Base-by-base conservation (phyloP, 2,888 invertebrate genomes). In the Tetragonisca angustula region DNA sequence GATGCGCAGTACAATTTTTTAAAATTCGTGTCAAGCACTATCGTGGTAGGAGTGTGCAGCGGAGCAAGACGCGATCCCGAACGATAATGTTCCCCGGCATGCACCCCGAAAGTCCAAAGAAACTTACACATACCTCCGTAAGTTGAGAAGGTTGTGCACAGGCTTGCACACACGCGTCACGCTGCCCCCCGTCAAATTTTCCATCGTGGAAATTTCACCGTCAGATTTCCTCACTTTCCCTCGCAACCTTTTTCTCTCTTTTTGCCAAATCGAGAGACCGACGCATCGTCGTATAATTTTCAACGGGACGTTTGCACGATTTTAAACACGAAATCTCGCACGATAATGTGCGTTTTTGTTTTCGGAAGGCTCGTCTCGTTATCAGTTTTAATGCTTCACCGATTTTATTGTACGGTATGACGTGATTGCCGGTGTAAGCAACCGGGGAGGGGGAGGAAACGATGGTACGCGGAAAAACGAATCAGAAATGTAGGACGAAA, bases 21-120 rank as follows among this genome's bases (percentile, higher is more conserved):
- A 74, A 81, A 85, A 85, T 84, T 76, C 84, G 77, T 85, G 85
- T 85, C 85, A 85, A 84, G 85, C 68, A 59, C 71, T 67, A 79
- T 77, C 81, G 84, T 65, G 77, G 67, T 17, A 65, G 75, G 72
- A 81, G 81, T 56, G 65, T 59, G 71, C 61, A 70, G 61, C 81
- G n/a, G 69, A 21, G 69, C 59, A 79, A 78, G 76, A 74, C 62
- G 73, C 84, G 84, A 81, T 85, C 75, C 72, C 62, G 85, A 81
- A 73, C 84, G 85, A 84, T 81, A 85, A 84, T 84, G 81, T 79
- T 84, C 76, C 2, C 43, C 56, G 62, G 56, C 65, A 72, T 43
- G 43, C 43, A 43, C 43, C 43, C 56, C 64, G 64, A 79, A 72
- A 73, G 62, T 64, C 70, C 64, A 59, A 68, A 77, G 75, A 43